Conservation (phyloP, 2,113 vertebrate genomes). For the Bothrops jararaca region DNA sequence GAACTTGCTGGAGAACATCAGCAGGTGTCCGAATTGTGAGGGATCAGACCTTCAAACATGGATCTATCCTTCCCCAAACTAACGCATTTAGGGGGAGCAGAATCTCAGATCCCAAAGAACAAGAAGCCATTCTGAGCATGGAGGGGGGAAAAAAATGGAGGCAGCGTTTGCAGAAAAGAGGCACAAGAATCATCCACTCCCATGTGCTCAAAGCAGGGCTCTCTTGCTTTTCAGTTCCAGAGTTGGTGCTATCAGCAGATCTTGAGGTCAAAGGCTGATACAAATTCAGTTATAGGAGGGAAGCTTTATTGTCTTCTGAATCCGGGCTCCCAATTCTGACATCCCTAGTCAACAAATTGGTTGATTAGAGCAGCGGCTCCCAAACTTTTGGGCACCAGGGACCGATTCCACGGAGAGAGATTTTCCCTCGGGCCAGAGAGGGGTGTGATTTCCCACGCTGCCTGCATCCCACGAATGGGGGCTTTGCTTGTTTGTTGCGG, state of each 20-base stretch:
- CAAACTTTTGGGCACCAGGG: too few relatives aligned
- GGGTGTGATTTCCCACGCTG: too few relatives aligned
- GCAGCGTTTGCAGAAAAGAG: background rate
- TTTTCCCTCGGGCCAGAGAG: too few relatives aligned
- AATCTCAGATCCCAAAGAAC: background rate
- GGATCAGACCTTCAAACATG: background rate
- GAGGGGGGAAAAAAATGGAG: too few relatives aligned
- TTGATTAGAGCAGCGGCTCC: too few relatives aligned
- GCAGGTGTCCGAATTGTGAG: background rate
- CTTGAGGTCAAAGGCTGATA: too few relatives aligned
- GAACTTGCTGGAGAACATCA: background rate
- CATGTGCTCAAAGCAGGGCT: background rate
- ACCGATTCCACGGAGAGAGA: too few relatives aligned
- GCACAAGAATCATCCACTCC: background rate
- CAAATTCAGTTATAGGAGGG: background rate
- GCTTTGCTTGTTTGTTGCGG: too few relatives aligned
- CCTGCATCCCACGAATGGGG: too few relatives aligned
- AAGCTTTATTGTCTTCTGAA: background rate
- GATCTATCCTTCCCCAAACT: background rate
- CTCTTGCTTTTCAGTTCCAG: background rate
- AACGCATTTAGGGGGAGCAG: background rate
- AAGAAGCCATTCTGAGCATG: background rate
- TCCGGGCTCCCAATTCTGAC: background rate
- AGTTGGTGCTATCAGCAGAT: background rate
- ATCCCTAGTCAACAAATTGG: too few relatives aligned